phyloP scores from a whole-genome alignment of 2,888 invertebrate genomes.

The Aleiodes alternator region DNA sequence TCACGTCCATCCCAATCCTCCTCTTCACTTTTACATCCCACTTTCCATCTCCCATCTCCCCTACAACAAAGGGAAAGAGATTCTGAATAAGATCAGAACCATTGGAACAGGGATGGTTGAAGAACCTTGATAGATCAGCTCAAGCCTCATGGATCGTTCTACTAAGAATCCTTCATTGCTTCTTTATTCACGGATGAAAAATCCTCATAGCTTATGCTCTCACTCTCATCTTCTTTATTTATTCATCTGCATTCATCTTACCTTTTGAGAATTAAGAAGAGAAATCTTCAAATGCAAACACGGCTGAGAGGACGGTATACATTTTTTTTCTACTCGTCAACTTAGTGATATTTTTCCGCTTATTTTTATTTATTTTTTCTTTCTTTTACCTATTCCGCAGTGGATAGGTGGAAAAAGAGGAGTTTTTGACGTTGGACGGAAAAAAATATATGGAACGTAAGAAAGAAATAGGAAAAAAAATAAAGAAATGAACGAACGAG shows the following conservation, averaged over 20 bases:
- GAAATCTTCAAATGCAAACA: slow-evolving; percentile 3
- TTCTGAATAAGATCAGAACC: slow-evolving; percentile 32
- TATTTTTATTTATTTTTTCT: too few species aligned
- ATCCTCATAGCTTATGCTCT: slow-evolving; percentile 7
- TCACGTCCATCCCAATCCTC: too few species aligned
- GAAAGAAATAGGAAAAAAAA: slow-evolving; percentile 28
- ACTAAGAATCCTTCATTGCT: background rate
- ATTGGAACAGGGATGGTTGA: slow-evolving; percentile 13
- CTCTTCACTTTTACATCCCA: background rate
- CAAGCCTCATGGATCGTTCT: background rate
- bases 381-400: background rate
- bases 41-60: background rate
- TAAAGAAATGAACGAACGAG: slow-evolving; percentile 1
- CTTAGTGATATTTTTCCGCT: background rate
- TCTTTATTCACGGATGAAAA: slow-evolving; percentile 12
- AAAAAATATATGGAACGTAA: slow-evolving; percentile 10
- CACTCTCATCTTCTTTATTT: slow-evolving; percentile 9
- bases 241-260: slow-evolving; percentile 8
- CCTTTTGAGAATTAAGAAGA: background rate
- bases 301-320: background rate
- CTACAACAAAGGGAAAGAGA: slow-evolving; percentile 6
- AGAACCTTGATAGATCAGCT: background rate
- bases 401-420: slow-evolving; percentile 1
- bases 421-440: background rate
- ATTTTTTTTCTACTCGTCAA: slow-evolving; percentile 12